phyloP scores from a whole-genome alignment of 2,113 vertebrate genomes.

The Tonatia bakeri region DNA sequence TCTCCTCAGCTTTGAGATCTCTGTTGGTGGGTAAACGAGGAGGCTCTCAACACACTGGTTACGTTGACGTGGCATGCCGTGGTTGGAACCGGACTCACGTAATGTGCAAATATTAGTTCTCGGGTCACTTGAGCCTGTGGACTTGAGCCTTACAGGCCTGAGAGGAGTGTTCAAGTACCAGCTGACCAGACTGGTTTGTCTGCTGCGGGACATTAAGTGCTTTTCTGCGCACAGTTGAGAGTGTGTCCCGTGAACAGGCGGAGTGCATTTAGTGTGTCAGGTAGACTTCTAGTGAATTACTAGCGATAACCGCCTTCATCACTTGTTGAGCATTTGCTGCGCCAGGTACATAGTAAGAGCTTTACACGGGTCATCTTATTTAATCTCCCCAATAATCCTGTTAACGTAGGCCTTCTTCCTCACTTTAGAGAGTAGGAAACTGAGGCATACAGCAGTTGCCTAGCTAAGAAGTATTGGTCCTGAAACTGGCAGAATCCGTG shows the following conservation, averaged over 20 bases:
- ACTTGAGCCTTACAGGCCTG: background rate
- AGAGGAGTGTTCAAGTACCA: background rate
- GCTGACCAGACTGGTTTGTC: background rate
- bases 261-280: background rate
- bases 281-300: background rate
- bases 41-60: background rate
- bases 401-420: background rate
- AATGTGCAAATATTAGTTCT: background rate
- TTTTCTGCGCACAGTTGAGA: background rate
- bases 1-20: conserved; percentile 1
- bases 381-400: background rate
- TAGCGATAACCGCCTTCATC: background rate
- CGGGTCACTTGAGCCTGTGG: background rate
- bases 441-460: background rate
- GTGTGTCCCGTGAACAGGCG: background rate
- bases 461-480: background rate
- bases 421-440: background rate
- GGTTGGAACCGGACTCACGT: background rate
- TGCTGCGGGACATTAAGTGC: background rate
- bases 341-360: background rate
- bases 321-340: background rate
- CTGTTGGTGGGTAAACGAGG: background rate
- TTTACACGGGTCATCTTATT: background rate
- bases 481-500: background rate
- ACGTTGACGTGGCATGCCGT: background rate